Conservation (phyloP, 2,797 vertebrate genomes). For the Chelidonichthys spinosus region DNA sequence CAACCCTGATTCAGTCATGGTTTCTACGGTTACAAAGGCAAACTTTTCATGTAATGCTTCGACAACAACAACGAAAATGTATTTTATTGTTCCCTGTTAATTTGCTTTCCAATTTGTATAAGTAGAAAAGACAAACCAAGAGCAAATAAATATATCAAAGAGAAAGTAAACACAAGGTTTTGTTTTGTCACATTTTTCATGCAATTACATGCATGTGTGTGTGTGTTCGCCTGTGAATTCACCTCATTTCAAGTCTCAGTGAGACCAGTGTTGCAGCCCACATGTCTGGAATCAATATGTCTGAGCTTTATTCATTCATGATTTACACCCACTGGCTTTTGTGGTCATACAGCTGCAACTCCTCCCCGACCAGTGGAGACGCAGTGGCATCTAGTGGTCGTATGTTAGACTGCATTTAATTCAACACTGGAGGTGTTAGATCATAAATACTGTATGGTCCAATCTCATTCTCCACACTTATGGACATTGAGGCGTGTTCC, state of each 20-base stretch:
- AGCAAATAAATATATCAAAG: conserved; percentile 27
- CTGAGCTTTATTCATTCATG: conserved; percentile 39
- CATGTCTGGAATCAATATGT: conserved; percentile 45
- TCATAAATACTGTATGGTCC: background rate
- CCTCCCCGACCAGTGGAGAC: conserved; percentile 26
- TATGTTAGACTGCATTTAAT: background rate
- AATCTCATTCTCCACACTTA: background rate
- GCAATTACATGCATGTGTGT: background rate
- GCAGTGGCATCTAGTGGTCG: conserved; percentile 71
- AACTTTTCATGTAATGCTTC: conserved; percentile 3
- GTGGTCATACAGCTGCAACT: background rate
- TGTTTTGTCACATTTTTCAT: conserved; percentile 1
- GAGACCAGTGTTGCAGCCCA: conserved; percentile 13
- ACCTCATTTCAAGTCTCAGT: conserved; percentile 33
- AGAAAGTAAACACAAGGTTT: conserved; percentile 9
- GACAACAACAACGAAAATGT: background rate
- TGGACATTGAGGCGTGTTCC: background rate
- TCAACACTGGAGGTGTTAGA: background rate
- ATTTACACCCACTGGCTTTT: conserved; percentile 15
- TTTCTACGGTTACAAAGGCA: background rate
- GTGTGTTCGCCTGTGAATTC: conserved; percentile 34
- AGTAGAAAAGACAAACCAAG: conserved; percentile 18
- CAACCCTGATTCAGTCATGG: conserved; percentile 15
- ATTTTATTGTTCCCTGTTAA: conserved; percentile 3
- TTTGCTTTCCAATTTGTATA: conserved; percentile 9